Conservation (phyloP, 2,888 invertebrate species). For the Liodrosophila aerea region DNA sequence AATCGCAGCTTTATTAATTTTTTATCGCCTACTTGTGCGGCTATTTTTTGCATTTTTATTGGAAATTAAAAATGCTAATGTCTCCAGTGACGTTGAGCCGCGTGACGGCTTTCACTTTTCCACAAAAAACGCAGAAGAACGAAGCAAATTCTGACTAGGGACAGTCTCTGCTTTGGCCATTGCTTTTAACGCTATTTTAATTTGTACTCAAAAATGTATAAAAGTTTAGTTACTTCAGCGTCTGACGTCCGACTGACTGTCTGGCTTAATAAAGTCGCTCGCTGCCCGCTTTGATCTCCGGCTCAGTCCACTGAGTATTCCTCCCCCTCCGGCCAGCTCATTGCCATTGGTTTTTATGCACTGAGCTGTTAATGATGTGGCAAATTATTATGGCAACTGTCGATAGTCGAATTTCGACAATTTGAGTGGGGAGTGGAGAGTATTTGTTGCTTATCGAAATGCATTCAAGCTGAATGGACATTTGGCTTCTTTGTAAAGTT, state of each 20-base stretch:
- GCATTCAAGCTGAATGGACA: constrained; percentile 69
- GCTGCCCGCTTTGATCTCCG: constrained; percentile 62
- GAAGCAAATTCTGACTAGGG: constrained; percentile 12
- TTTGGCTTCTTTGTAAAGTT: constrained; percentile 54
- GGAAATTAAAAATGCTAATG: constrained; percentile 77
- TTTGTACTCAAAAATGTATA: constrained; percentile 62
- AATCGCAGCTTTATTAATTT: constrained; percentile 78
- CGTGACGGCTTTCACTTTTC: constrained; percentile 47
- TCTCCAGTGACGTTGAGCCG: constrained; percentile 31
- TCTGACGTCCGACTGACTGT: constrained; percentile 2
- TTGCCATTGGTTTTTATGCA: constrained; percentile 59
- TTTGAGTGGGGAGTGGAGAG: constrained; percentile 8
- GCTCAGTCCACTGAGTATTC: constrained; percentile 21
- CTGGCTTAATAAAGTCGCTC: constrained; percentile 62
- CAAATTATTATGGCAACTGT: constrained; percentile 74
- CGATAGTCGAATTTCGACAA: constrained; percentile 57
- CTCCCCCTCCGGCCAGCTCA: neutral
- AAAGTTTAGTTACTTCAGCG: constrained; percentile 40
- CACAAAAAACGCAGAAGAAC: too few relatives aligned
- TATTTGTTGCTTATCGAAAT: constrained; percentile 45
- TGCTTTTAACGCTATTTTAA: constrained; percentile 67
- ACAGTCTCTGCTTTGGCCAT: constrained; percentile 12
- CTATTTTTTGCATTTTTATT: constrained; percentile 75
- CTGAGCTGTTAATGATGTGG: constrained; percentile 77
- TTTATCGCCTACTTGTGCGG: constrained; percentile 76